A percentile compares a stretch with the other conserved stretches of the same genome.
Conservation (phyloP, 2,113 vertebrate genomes). For the Abramis brama region DNA sequence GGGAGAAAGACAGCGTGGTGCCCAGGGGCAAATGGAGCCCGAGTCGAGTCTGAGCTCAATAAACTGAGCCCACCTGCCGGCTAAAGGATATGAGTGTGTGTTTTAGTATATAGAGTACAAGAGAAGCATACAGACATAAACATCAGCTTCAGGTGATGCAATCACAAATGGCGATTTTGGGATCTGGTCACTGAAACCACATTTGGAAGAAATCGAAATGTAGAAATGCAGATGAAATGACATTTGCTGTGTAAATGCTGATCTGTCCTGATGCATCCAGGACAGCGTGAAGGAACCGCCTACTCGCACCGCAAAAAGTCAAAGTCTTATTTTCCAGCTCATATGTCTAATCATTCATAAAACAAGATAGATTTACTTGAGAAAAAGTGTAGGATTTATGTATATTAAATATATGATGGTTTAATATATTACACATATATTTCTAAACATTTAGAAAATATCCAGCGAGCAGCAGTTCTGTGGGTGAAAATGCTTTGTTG, state of each 20-base stretch:
- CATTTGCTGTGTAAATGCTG: neutral
- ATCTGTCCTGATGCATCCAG: neutral
- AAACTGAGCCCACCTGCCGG: conserved; percentile 43
- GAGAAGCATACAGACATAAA: neutral
- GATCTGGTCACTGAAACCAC: neutral
- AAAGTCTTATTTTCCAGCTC: neutral
- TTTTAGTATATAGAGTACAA: conserved; percentile 7
- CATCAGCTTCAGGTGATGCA: neutral
- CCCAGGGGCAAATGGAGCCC: neutral
- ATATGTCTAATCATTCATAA: neutral
- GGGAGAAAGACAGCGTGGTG: neutral
- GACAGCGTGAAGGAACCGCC: neutral
- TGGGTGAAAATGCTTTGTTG: too few relatives aligned
- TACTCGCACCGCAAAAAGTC: neutral
- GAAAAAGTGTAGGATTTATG: neutral
- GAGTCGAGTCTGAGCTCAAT: conserved; percentile 6
- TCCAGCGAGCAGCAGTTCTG: too few relatives aligned
- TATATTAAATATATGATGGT: too few relatives aligned
- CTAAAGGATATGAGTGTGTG: conserved; percentile 59
- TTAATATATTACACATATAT: too few relatives aligned
- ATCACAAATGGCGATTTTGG: neutral
- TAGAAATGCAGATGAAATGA: neutral
- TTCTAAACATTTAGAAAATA: too few relatives aligned
- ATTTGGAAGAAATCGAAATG: neutral
- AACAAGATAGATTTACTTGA: neutral